Conservation (phyloP, 2,888 invertebrate species). For the Notocelia uddmanniana region DNA sequence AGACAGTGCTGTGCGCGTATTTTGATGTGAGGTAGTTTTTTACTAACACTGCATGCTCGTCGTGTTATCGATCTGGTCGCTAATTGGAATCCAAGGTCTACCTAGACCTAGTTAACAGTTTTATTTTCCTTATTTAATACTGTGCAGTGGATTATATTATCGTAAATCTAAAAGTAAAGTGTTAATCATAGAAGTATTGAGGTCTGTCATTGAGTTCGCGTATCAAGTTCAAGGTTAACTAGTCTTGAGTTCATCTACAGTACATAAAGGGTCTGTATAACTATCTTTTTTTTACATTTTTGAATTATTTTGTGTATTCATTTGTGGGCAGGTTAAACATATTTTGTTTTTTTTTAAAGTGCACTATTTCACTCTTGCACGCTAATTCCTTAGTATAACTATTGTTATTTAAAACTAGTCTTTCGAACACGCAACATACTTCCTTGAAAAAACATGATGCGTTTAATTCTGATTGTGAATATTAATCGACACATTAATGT, state of each 20-base stretch:
- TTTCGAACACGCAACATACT: not conserved
- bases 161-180: not conserved
- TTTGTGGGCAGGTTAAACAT: not conserved
- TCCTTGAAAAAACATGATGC: slow-evolving; percentile 6
- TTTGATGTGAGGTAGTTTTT: slow-evolving; percentile 6
- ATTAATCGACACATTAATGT: not conserved
- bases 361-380: slow-evolving; percentile 4
- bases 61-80: not conserved
- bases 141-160: not conserved
- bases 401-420: not conserved
- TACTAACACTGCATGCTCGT: not conserved
- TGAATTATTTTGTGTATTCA: not conserved
- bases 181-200: slow-evolving; percentile 9
- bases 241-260: slow-evolving; percentile 45
- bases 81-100: slow-evolving; percentile 1
- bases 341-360: not conserved
- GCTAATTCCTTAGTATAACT: not conserved
- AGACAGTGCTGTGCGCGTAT: not conserved
- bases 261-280: slow-evolving; percentile 44
- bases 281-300: slow-evolving; percentile 2
- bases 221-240: slow-evolving; percentile 50
- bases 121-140: slow-evolving; percentile 1
- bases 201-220: slow-evolving; percentile 10
- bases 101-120: not conserved
- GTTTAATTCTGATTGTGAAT: slow-evolving; percentile 7